These are phyloP conservation scores for Diabrotica undecimpunctata DNA, from an alignment of 1,140 invertebrate species.

Conservation along the genomic window DNA sequence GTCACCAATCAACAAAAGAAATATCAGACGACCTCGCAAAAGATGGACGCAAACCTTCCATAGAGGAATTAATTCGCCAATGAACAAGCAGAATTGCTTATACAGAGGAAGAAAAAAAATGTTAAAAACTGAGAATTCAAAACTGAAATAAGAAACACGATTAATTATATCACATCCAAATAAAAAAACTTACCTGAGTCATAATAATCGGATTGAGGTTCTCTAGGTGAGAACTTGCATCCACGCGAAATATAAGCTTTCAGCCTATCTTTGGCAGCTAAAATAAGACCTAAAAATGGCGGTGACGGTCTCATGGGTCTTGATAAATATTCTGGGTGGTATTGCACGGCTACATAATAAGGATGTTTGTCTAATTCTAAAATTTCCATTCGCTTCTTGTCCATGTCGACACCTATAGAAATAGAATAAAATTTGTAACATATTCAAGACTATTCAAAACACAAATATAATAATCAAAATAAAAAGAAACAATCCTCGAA, in stretches of 20 bases:
- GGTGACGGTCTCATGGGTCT: slow-evolving; percentile 90
- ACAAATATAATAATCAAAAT: background rate
- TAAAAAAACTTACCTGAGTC: slow-evolving; percentile 33
- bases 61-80: too few species aligned
- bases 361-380: slow-evolving; percentile 72
- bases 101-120: too few species aligned
- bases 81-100: too few species aligned
- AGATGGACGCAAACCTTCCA: too few species aligned
- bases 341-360: slow-evolving; percentile 95
- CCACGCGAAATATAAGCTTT: slow-evolving; percentile 66
- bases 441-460: slow-evolving; percentile 14
- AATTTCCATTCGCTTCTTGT: slow-evolving; percentile 81
- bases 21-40: too few species aligned
- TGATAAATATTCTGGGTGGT: slow-evolving; percentile 96
- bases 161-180: too few species aligned
- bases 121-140: too few species aligned
- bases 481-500: too few species aligned
- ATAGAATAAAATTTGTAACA: slow-evolving; percentile 8
- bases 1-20: too few species aligned
- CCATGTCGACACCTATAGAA: slow-evolving; percentile 60
- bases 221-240: slow-evolving; percentile 48
- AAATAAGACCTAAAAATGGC: slow-evolving; percentile 90
- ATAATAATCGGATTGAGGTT: slow-evolving; percentile 38
- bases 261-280: slow-evolving; percentile 78
- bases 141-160: too few species aligned